phyloP scores from a whole-genome alignment of 2,113 vertebrate species.

The Tiliqua scincoides region DNA sequence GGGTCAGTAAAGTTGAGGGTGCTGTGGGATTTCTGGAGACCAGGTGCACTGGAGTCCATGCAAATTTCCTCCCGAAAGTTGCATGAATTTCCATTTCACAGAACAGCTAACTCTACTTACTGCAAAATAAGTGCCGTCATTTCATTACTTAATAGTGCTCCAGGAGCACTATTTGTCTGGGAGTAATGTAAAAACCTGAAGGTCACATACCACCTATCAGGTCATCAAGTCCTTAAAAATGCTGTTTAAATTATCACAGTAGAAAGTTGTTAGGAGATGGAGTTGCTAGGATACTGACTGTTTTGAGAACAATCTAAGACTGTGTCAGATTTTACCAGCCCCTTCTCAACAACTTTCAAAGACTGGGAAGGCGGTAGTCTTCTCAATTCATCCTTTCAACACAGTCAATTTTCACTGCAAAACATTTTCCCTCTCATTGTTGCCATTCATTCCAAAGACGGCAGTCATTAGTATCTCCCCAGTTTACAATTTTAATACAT shows the following conservation, averaged over 20 bases:
- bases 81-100: not conserved
- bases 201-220: not conserved
- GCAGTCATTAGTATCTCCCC: not conserved
- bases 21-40: not conserved
- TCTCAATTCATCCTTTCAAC: not conserved
- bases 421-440: not conserved
- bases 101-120: not conserved
- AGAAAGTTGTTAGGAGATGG: not conserved
- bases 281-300: not conserved
- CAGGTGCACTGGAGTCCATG: not conserved
- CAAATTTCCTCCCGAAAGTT: not conserved
- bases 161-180: not conserved
- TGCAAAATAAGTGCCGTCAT: not conserved
- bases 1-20: not conserved
- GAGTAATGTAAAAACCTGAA: not conserved
- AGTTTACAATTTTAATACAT: not conserved
- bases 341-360: not conserved
- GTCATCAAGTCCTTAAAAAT: not conserved
- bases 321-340: not conserved
- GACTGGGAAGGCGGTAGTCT: not conserved
- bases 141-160: not conserved
- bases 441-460: not conserved
- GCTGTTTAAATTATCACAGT: not conserved
- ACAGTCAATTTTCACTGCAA: not conserved
- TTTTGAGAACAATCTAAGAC: not conserved